Evolutionary conservation across 1,140 invertebrate species (phyloP).

Genomic region (Drosophila punjabiensis): DNA sequence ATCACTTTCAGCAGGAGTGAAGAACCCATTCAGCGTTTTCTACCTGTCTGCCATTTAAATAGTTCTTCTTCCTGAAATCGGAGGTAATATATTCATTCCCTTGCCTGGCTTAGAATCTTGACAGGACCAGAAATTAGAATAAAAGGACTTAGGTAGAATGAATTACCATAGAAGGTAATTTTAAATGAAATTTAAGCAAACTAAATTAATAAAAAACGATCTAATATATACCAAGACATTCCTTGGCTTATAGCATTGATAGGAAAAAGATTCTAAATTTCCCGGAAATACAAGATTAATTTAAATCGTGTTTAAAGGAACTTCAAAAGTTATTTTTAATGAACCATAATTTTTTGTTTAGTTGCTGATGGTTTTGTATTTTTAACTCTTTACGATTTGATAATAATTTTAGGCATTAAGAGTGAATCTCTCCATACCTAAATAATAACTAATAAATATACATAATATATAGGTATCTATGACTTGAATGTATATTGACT

Average conservation of each 20-base stretch:
- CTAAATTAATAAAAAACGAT: not conserved
- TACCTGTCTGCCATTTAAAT: constrained; percentile 44
- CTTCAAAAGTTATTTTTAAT: too few species aligned
- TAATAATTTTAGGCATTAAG: not conserved
- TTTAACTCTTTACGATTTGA: not conserved
- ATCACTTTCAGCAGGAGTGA: constrained; percentile 33
- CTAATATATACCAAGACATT: not conserved
- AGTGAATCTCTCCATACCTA: too few species aligned
- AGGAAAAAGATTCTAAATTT: not conserved
- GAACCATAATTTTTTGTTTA: too few species aligned
- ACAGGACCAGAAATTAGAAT: not conserved
- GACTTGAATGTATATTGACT: too few species aligned
- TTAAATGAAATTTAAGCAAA: not conserved
- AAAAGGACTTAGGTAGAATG: not conserved
- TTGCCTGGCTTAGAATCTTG: not conserved
- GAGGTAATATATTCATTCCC: constrained; percentile 14
- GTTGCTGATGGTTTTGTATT: not conserved
- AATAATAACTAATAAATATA: too few species aligned
- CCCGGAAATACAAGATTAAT: not conserved
- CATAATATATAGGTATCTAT: not conserved
- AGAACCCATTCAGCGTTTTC: constrained; percentile 53
- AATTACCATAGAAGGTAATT: not conserved
- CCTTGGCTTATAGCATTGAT: not conserved
- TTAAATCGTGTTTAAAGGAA: not conserved
- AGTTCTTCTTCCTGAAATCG: constrained; percentile 15